Conservation (phyloP, 2,888 invertebrate species). For the Frankliniella fusca region DNA sequence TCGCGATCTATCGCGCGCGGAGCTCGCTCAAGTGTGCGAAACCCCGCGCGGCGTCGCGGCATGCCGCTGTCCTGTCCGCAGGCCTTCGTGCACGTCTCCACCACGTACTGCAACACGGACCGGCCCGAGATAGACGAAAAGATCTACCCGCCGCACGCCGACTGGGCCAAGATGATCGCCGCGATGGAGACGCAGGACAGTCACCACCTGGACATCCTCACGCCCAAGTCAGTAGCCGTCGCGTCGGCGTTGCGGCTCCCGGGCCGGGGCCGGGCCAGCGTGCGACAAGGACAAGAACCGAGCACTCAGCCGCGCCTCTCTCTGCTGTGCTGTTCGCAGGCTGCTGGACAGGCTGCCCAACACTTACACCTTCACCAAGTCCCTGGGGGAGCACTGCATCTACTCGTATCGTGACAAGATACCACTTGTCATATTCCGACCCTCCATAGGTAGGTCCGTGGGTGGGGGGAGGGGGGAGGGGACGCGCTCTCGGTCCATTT, state of each 20-base stretch:
- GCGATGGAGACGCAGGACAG: conserved; percentile 61
- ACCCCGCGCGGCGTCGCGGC: no score
- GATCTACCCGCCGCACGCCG: conserved; percentile 56
- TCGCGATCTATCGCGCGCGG: no score
- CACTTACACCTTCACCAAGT: conserved; percentile 88
- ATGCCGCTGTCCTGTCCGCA: not conserved
- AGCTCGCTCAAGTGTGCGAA: no score
- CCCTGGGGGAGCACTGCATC: conserved; percentile 76
- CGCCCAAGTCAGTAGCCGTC: conserved; percentile 55
- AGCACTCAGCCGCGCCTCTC: not conserved
- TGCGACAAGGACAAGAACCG: no score
- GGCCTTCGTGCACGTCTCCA: conserved; percentile 21
- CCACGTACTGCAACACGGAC: conserved; percentile 49
- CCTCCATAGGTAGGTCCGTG: conserved; percentile 70
- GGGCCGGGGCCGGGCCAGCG: not conserved
- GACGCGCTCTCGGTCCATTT: not conserved
- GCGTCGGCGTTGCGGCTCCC: not conserved
- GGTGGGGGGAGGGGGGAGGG: not conserved
- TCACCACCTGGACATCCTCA: conserved; percentile 54
- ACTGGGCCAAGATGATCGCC: conserved; percentile 65
- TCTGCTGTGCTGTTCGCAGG: not conserved
- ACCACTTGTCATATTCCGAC: conserved; percentile 75
- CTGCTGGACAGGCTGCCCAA: conserved; percentile 68
- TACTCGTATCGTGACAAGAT: conserved; percentile 61
- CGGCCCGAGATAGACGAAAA: conserved; percentile 51